These are phyloP conservation scores for Nycticorax nycticorax DNA, from an alignment of 2,113 vertebrate species.

Conservation along the genomic window DNA sequence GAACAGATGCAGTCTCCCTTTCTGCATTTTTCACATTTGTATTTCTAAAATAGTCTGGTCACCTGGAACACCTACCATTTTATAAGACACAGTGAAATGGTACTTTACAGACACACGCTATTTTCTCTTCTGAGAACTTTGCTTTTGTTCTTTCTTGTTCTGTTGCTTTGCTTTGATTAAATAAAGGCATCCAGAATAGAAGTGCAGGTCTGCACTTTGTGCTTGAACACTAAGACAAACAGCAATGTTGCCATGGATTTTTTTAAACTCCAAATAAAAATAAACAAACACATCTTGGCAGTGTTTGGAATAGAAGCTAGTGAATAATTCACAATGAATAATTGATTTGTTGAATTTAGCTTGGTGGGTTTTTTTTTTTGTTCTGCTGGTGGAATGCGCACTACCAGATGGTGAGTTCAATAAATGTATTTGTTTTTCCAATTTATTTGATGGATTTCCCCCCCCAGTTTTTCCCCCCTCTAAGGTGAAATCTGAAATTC, in stretches of 20 bases:
- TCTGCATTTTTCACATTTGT: background rate
- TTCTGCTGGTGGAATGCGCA: constrained; percentile 33
- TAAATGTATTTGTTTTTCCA: constrained; percentile 71
- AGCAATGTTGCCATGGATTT: constrained; percentile 52
- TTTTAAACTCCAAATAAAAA: constrained; percentile 67
- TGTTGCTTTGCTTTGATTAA: constrained; percentile 27
- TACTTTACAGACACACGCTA: background rate
- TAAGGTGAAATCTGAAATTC: constrained; percentile 60
- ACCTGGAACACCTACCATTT: background rate
- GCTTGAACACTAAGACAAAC: constrained; percentile 53
- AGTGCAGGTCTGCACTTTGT: constrained; percentile 43
- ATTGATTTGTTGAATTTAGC: constrained; percentile 73
- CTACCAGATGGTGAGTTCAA: constrained; percentile 68
- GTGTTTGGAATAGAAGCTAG: constrained; percentile 61
- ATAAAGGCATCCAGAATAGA: constrained; percentile 33
- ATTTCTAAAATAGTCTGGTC: background rate
- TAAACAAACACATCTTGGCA: constrained; percentile 71
- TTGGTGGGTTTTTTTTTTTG: background rate
- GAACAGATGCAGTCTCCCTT: background rate
- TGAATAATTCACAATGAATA: constrained; percentile 77
- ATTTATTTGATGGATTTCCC: constrained; percentile 56
- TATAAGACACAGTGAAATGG: background rate
- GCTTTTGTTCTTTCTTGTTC: constrained; percentile 7
- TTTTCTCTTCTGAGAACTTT: constrained; percentile 33
- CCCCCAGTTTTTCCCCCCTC: background rate